phyloP scores from a whole-genome alignment of 2,888 invertebrate species.

The Metellina segmentata region DNA sequence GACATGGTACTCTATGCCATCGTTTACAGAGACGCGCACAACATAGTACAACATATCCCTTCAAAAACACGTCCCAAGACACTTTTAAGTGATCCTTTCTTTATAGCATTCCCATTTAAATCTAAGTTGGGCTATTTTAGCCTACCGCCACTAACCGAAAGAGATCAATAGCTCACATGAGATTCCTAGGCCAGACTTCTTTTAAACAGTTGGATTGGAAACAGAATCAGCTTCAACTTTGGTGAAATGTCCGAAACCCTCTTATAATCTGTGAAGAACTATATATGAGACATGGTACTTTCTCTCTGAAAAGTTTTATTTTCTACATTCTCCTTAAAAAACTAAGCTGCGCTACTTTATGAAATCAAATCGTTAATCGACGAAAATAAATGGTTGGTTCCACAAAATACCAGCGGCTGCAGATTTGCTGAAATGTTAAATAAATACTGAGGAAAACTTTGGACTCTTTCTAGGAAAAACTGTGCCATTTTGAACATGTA shows the following conservation, averaged over 20 bases:
- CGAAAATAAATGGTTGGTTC: no score
- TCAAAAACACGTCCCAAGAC: not conserved
- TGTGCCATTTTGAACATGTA: not conserved
- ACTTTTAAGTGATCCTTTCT: slow-evolving; percentile 62
- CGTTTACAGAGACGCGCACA: slow-evolving; percentile 56
- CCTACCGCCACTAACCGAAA: slow-evolving; percentile 25
- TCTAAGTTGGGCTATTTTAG: not conserved
- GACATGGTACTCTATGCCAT: slow-evolving; percentile 42
- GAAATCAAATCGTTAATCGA: no score
- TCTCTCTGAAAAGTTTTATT: not conserved
- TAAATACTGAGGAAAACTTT: not conserved
- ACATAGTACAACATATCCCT: not conserved
- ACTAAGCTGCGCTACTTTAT: no score
- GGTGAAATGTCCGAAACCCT: slow-evolving; percentile 17
- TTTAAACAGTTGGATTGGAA: not conserved
- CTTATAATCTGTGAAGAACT: not conserved
- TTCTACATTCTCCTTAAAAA: no score
- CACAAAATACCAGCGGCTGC: no score
- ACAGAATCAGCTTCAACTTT: slow-evolving; percentile 53
- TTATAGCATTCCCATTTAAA: slow-evolving; percentile 36
- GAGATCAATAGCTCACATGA: slow-evolving; percentile 62
- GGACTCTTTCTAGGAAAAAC: not conserved
- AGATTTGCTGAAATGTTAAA: no score
- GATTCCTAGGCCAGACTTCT: slow-evolving; percentile 52
- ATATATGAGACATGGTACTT: no score